These are phyloP conservation scores for Oopsacas minuta DNA, from an alignment of 37 sponge, comb jelly and placozoan genomes.

Conservation along the genomic window DNA sequence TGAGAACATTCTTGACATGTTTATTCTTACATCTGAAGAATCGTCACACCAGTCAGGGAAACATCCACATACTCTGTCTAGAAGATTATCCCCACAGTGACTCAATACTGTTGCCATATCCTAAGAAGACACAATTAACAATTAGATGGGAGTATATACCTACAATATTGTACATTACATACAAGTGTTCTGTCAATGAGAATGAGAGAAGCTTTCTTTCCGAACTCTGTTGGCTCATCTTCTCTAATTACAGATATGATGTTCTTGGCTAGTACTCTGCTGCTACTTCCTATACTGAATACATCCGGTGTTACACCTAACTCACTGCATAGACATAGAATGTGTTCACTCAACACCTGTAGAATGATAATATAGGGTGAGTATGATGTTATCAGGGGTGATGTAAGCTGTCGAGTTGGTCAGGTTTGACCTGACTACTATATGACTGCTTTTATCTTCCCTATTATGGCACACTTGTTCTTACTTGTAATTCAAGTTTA, in stretches of 20 bases:
- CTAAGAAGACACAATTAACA: too few relatives aligned
- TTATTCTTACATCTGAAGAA: background rate
- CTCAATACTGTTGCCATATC: background rate
- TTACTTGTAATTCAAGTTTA: background rate
- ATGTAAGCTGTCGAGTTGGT: too few relatives aligned
- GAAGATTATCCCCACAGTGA: background rate
- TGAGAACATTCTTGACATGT: background rate
- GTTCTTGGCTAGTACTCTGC: background rate
- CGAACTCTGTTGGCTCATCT: background rate
- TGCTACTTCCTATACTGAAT: background rate
- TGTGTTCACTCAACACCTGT: background rate
- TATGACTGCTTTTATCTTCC: too few relatives aligned
- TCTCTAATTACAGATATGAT: background rate
- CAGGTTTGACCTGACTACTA: too few relatives aligned
- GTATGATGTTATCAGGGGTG: too few relatives aligned
- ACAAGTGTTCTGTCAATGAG: slow-evolving; percentile 14
- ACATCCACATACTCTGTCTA: background rate
- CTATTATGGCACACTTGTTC: too few relatives aligned
- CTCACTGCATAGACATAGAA: background rate
- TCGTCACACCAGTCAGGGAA: background rate
- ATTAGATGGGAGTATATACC: too few relatives aligned
- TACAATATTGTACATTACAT: too few relatives aligned
- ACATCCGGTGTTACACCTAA: background rate
- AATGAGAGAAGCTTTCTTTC: slow-evolving; percentile 11
- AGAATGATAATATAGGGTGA: background rate